A percentile compares a stretch with the other conserved stretches of the same genome.
These are phyloP conservation scores for Drosophila prolongata DNA, from an alignment of 2,888 invertebrate species.

Conservation along the genomic window DNA sequence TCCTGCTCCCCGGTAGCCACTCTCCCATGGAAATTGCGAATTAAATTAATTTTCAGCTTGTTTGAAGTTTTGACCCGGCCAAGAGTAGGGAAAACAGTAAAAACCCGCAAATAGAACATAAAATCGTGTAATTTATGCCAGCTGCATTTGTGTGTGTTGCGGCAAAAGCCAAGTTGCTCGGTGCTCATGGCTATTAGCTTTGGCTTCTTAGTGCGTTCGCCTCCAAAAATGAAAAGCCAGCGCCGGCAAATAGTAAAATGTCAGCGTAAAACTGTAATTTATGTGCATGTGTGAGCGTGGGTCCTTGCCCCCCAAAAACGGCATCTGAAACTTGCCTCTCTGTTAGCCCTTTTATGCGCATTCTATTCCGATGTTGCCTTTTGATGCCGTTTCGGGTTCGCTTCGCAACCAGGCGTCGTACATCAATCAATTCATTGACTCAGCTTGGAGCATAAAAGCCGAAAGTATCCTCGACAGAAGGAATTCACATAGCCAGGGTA, in stretches of 20 bases:
- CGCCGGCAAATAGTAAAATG: conserved; percentile 76
- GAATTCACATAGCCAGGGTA: conserved; percentile 21
- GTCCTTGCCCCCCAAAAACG: conserved; percentile 17
- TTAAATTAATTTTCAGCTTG: conserved; percentile 79
- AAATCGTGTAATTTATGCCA: conserved; percentile 72
- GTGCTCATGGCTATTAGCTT: conserved; percentile 66
- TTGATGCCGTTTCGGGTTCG: conserved; percentile 51
- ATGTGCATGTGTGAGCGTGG: conserved; percentile 68
- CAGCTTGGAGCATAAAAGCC: conserved; percentile 48
- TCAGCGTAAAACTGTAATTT: conserved; percentile 81
- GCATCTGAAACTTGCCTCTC: conserved; percentile 27
- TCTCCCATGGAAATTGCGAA: conserved; percentile 64
- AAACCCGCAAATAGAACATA: conserved; percentile 59
- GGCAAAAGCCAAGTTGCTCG: conserved; percentile 59
- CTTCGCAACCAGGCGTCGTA: conserved; percentile 38
- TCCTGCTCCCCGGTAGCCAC: conserved; percentile 14
- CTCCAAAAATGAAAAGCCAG: conserved; percentile 73
- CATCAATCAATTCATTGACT: conserved; percentile 79
- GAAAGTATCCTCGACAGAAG: conserved; percentile 23
- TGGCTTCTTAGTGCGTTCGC: conserved; percentile 68
- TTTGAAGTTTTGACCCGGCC: conserved; percentile 67
- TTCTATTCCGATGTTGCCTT: conserved; percentile 68
- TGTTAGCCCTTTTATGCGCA: conserved; percentile 61
- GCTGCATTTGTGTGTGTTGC: conserved; percentile 37
- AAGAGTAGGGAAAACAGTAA: conserved; percentile 26